A percentile compares a stretch with the other conserved stretches of the same genome.
Conservation (phyloP, 23 tunicate species). For the Aplidium turbinatum region DNA sequence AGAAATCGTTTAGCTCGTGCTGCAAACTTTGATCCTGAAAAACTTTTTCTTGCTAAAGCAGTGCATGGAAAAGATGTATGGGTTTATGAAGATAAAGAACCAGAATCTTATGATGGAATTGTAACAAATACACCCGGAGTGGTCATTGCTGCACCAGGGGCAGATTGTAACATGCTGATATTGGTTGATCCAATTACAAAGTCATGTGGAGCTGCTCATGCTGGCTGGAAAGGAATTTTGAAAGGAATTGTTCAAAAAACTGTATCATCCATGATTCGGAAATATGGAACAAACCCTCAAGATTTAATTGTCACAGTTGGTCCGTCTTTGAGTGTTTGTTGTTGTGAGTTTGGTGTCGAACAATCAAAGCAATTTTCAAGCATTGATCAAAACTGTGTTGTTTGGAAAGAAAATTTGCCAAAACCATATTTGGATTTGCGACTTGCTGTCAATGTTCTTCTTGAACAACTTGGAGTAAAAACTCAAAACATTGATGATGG, state of each 20-base stretch:
- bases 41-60: conserved; percentile 63
- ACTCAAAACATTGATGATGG: conserved; percentile 69
- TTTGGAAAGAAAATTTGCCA: conserved; percentile 48
- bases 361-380: conserved; percentile 44
- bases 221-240: conserved; percentile 92
- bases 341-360: conserved; percentile 83
- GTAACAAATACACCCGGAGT: conserved; percentile 71
- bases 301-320: conserved; percentile 62
- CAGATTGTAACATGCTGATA: conserved; percentile 86
- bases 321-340: conserved; percentile 83
- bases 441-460: conserved; percentile 47
- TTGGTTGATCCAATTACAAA: conserved; percentile 64
- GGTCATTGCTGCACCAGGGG: conserved; percentile 79
- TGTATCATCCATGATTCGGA: conserved; percentile 47
- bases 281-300: conserved; percentile 65
- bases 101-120: conserved; percentile 76
- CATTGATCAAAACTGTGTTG: conserved; percentile 58
- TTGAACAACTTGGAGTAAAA: conserved; percentile 47
- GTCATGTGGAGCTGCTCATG: conserved; percentile 89
- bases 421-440: conserved; percentile 75
- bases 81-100: conserved; percentile 70
- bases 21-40: conserved; percentile 26
- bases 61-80: conserved; percentile 80
- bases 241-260: conserved; percentile 46
- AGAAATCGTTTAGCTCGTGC: conserved; percentile 39